Base-by-base conservation (phyloP, 2,888 invertebrate species). In the Clistopyga incitator region DNA sequence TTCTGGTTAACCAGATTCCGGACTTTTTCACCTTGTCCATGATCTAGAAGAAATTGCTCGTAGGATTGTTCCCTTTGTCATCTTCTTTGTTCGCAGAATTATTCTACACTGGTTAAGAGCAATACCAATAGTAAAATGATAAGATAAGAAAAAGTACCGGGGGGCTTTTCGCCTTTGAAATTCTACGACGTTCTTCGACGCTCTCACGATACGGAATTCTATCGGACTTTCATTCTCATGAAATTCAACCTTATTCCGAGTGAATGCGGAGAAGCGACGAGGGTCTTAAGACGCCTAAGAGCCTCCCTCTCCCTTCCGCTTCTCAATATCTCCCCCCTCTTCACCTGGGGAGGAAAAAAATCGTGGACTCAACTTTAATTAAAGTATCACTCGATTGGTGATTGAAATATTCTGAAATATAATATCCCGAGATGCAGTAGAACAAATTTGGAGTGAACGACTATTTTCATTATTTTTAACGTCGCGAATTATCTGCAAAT, bases 341-440 rank as follows among this genome's bases (percentile, higher is more conserved):
- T 29, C 68, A 8, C 25, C 18, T 25, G 10, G 8, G 29, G 15
- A 50, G 11, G 68, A 29, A n/a, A 29, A 18, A 59, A 50, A n/a
- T n/a, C n/a, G 20, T 11, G 45, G 54, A 52, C 77, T 80, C 50
- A 56, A 72, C 70, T 84, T 65, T 84, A 75, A 76, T 84, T 71
- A 56, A 76, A 81, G 78, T 56, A 47, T 81, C 72, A 64, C 56
- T 71, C 56, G 75, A 72, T 81, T 75, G 75, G 71, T 84, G 52
- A 54, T 84, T 67, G 20, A 64, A 50, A 29, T 18, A 72, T 52
- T 72, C 64, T 38, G 20, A 11, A 11, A 0, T 11, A 18, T 20
- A 20, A 42, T 20, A 64, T 18, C 38, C 2, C 10, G 38, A 61
- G 61, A 34, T n/a, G n/a, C 61, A 34, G 0, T 34, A 29, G 13